phyloP scores from a whole-genome alignment of 2,888 invertebrate genomes.

The Drosophila colorata region DNA sequence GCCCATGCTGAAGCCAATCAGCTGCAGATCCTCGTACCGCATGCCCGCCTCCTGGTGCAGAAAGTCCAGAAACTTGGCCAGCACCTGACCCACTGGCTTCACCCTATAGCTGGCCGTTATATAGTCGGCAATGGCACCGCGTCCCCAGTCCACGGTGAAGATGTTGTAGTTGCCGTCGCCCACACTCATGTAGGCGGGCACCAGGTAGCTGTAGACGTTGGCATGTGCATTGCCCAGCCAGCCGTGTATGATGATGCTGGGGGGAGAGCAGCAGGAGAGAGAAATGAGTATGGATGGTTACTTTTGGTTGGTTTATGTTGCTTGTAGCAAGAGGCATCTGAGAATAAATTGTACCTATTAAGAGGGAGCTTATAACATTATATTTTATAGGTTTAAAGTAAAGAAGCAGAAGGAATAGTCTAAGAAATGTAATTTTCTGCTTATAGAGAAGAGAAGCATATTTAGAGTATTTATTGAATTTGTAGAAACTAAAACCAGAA shows the following conservation, averaged over 20 bases:
- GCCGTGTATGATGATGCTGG: conserved; percentile 82
- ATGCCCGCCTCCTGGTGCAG: conserved; percentile 87
- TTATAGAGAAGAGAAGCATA: too few relatives aligned
- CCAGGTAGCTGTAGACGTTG: conserved; percentile 70
- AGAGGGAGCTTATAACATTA: too few relatives aligned
- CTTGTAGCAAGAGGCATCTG: too few relatives aligned
- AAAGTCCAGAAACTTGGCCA: conserved; percentile 88
- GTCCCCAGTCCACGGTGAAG: conserved; percentile 83
- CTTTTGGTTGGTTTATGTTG: not conserved
- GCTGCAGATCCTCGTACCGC: conserved; percentile 75
- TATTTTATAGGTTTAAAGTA: too few relatives aligned
- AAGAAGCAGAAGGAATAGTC: too few relatives aligned
- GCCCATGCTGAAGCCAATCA: conserved; percentile 87
- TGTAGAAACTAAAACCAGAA: too few relatives aligned
- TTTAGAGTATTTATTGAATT: too few relatives aligned
- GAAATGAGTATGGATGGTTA: not conserved
- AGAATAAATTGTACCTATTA: too few relatives aligned
- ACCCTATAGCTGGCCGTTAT: conserved; percentile 82
- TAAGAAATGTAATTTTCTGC: too few relatives aligned
- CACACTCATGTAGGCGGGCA: conserved; percentile 77
- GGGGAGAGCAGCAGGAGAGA: not conserved
- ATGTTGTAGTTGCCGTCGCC: conserved; percentile 72
- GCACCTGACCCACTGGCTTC: conserved; percentile 86
- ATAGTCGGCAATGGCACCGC: conserved; percentile 83
- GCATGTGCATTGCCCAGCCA: conserved; percentile 83